Base-by-base conservation (phyloP, 2,113 vertebrate species). In the Epinephelus moara region DNA sequence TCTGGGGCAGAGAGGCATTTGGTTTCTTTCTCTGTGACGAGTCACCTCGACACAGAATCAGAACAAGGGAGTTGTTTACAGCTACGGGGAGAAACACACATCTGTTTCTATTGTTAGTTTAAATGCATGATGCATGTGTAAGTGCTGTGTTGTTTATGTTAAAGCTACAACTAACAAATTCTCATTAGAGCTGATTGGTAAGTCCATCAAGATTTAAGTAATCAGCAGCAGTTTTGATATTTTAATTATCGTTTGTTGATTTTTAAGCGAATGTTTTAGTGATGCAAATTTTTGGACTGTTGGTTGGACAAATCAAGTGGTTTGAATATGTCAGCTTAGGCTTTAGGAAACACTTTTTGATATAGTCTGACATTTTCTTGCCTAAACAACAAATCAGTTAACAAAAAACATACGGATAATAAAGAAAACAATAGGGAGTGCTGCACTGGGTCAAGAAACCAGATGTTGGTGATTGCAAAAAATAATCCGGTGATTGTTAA, bases 21-120 rank as follows among this genome's bases (percentile, higher is more conserved):
- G 67, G 62, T 89, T 84, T 81, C 60, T 88, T 49, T 85, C 37
- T 86, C 68, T 80, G 72, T 75, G 70, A 86, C 83, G 84, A 64
- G 53, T 78, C 53, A 79, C 42, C 25, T 76, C 66, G 67, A 25
- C 62, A 79, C 70, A 81, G 45, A 75, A 66, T 80, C 69, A 59
- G 63, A 61, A 55, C 40, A 50, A 67, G 18, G 66, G 19, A 63
- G 18, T 63, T 75, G 63, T 87, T 80, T 80, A 66, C 50, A 83
- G 23, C 72, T 30, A 25, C 25, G 45, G 10, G 15, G 30, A 57
- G 25, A 70, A 60, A 68, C 52, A 37, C 8, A 45, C 3, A n/a
- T 30, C 17, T 59, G 5, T 64, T 64, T 17, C 47, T 78, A 6
- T 52, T 68, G 30, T 62, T 77, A 10, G 45, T 79, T 78, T 70